Conservation (phyloP, 2,888 invertebrate species). For the Drosophila silvestris region DNA sequence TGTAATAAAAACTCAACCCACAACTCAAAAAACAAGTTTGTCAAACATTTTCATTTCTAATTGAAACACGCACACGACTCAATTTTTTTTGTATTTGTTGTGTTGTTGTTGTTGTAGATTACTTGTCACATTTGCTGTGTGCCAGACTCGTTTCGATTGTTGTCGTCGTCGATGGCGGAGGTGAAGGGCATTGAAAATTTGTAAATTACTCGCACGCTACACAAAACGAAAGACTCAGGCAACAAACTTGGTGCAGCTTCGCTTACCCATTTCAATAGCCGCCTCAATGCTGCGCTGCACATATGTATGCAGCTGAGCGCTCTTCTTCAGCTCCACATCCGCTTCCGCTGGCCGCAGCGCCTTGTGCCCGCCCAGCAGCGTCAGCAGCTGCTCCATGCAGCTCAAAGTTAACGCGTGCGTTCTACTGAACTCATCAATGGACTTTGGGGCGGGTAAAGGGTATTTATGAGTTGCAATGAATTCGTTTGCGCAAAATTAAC, state of each 20-base stretch:
- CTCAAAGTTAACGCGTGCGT: slow-evolving; percentile 87
- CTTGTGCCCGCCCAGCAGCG: slow-evolving; percentile 87
- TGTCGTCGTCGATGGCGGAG: slow-evolving; percentile 17
- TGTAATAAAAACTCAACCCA: slow-evolving; percentile 65
- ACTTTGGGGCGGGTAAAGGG: slow-evolving; percentile 84
- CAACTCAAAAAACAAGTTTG: slow-evolving; percentile 69
- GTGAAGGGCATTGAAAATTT: slow-evolving; percentile 64
- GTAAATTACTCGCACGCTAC: slow-evolving; percentile 61
- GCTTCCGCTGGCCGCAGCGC: slow-evolving; percentile 87
- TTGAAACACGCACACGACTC: slow-evolving; percentile 64
- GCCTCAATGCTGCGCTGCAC: slow-evolving; percentile 86
- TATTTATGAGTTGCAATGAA: not conserved
- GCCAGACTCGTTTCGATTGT: slow-evolving; percentile 50
- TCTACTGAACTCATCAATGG: slow-evolving; percentile 89
- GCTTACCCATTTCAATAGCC: slow-evolving; percentile 86
- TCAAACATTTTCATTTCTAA: slow-evolving; percentile 72
- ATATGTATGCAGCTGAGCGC: slow-evolving; percentile 86
- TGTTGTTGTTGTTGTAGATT: slow-evolving; percentile 42
- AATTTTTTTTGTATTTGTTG: not conserved
- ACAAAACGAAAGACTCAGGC: slow-evolving; percentile 62
- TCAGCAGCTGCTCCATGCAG: slow-evolving; percentile 88
- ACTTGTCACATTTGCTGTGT: slow-evolving; percentile 58
- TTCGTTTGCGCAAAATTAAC: not conserved
- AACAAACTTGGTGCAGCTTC: slow-evolving; percentile 49
- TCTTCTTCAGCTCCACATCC: slow-evolving; percentile 87